Evolutionary conservation across 2,888 invertebrate genomes (phyloP).

Genomic region (Ceratothoa steindachneri): DNA sequence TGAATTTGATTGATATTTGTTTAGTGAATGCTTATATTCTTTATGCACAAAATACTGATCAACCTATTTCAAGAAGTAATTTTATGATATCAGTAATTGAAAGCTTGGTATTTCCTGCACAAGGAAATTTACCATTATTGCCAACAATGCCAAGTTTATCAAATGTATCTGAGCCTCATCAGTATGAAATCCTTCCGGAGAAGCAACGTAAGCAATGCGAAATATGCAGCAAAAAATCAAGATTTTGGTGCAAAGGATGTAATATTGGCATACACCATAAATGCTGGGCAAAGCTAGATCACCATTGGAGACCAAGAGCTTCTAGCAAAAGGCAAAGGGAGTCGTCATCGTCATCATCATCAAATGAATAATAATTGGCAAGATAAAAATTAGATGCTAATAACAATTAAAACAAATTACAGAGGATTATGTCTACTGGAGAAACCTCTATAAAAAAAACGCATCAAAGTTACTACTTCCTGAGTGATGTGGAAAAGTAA

Average conservation of each 20-base stretch:
- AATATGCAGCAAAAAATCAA: neutral
- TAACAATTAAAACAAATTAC: no score
- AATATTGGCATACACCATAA: neutral
- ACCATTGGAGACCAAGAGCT: neutral
- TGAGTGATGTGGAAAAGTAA: no score
- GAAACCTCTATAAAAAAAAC: no score
- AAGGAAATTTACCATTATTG: no score
- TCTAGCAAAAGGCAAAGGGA: no score
- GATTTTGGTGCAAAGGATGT: neutral
- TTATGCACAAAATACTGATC: neutral
- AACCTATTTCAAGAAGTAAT: neutral
- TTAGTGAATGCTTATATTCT: constrained; percentile 5
- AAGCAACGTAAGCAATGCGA: neutral
- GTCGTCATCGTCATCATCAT: no score
- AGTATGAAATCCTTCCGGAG: neutral
- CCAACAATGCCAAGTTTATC: no score
- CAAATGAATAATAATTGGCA: no score
- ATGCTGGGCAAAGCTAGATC: neutral
- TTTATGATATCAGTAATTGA: neutral
- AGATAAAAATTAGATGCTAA: no score
- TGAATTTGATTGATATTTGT: neutral
- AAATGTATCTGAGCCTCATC: neutral
- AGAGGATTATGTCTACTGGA: no score
- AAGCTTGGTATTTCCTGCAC: neutral
- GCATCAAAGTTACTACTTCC: no score